Conservation (phyloP, 2,888 invertebrate species). For the Pristionchus exspectatus region DNA sequence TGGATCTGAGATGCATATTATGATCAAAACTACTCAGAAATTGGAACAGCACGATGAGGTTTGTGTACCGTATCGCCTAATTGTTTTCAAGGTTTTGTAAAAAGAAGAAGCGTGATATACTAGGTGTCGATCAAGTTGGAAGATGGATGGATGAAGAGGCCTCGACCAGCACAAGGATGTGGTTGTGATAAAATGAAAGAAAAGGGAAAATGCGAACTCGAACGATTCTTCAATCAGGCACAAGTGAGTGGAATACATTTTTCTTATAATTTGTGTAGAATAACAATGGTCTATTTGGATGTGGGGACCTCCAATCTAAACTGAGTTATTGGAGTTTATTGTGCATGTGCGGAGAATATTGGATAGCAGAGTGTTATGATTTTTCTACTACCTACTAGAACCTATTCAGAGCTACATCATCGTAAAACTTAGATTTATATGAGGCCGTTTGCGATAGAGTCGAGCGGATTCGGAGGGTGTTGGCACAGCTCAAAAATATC, state of each 20-base stretch:
- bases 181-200: neutral
- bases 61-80: neutral
- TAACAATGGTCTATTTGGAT: no score
- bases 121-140: conserved; percentile 9
- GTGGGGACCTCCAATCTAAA: no score
- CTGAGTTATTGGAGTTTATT: no score
- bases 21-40: conserved; percentile 10
- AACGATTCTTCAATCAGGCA: neutral
- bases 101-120: neutral
- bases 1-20: conserved; percentile 42
- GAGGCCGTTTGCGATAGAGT: no score
- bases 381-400: no score
- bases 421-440: no score
- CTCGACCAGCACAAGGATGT: conserved; percentile 11
- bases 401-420: no score
- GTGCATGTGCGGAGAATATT: no score
- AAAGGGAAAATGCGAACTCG: neutral
- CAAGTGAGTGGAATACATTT: neutral
- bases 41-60: conserved; percentile 11
- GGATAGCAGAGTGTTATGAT: no score
- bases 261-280: neutral
- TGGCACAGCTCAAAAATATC: no score
- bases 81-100: neutral
- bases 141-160: neutral
- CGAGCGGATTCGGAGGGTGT: no score